These are phyloP conservation scores for Scaptomyza polygonia DNA, from an alignment of 2,888 invertebrate species.

Conservation along the genomic window DNA sequence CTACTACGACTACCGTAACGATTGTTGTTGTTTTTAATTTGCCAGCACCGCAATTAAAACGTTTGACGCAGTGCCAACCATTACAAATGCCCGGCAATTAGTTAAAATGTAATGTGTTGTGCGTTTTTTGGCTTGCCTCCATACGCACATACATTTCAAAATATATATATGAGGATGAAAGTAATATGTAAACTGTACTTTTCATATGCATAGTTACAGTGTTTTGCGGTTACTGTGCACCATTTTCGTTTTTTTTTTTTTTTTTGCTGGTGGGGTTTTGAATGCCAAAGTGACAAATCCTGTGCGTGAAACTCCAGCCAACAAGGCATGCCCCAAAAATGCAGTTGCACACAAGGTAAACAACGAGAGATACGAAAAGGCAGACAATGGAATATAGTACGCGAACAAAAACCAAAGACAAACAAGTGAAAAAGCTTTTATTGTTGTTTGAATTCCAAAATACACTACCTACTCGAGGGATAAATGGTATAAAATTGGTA, in stretches of 20 bases:
- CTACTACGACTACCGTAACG: slow-evolving; percentile 1
- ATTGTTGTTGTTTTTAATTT: slow-evolving; percentile 47
- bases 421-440: slow-evolving; percentile 33
- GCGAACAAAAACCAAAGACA: slow-evolving; percentile 51
- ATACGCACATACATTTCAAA: background rate
- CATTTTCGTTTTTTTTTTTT: slow-evolving; percentile 24
- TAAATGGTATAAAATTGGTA: background rate
- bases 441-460: background rate
- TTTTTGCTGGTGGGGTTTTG: slow-evolving; percentile 9
- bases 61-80: slow-evolving; percentile 69
- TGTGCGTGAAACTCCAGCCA: slow-evolving; percentile 62
- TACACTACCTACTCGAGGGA: slow-evolving; percentile 23
- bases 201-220: slow-evolving; percentile 23
- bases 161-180: background rate
- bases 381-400: slow-evolving; percentile 42
- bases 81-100: slow-evolving; percentile 77
- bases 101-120: slow-evolving; percentile 71
- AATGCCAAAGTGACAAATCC: slow-evolving; percentile 65
- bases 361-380: slow-evolving; percentile 33
- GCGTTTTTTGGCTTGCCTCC: slow-evolving; percentile 31
- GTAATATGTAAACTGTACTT: background rate
- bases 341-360: slow-evolving; percentile 59
- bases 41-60: slow-evolving; percentile 67
- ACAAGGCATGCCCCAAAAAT: slow-evolving; percentile 37
- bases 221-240: slow-evolving; percentile 53